Evolutionary conservation across 2,113 vertebrate species (phyloP).

Genomic region (Myotis brandtii): DNA sequence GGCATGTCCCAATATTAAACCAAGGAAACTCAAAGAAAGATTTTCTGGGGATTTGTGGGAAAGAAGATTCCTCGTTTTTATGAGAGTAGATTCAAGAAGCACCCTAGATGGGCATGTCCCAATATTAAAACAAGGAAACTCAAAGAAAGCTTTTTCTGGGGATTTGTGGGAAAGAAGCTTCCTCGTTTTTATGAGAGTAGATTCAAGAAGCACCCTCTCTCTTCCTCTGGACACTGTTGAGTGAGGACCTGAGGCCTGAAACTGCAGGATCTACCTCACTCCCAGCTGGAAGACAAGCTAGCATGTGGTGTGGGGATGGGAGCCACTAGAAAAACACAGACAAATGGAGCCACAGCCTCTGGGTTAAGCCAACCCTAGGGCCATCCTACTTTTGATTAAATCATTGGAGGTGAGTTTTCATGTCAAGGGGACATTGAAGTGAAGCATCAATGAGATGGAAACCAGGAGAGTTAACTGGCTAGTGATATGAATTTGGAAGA

Average conservation of each 20-base stretch:
- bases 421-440: neutral
- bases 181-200: neutral
- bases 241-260: neutral
- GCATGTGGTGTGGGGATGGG: accelerated
- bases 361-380: neutral
- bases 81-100: neutral
- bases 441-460: neutral
- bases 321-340: neutral
- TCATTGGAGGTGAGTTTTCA: neutral
- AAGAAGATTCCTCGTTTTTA: neutral
- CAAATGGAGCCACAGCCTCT: neutral
- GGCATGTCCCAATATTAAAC: neutral
- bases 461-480: neutral
- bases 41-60: neutral
- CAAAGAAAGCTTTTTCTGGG: neutral
- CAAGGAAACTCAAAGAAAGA: neutral
- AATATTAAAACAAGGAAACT: no score
- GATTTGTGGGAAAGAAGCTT: neutral
- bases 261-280: neutral
- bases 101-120: no score
- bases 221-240: neutral
- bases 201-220: neutral
- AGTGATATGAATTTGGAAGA: neutral
- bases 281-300: neutral
- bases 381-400: neutral